phyloP scores from a whole-genome alignment of 37 sponge, comb jelly and placozoan genomes.

The Ianthella basta region DNA sequence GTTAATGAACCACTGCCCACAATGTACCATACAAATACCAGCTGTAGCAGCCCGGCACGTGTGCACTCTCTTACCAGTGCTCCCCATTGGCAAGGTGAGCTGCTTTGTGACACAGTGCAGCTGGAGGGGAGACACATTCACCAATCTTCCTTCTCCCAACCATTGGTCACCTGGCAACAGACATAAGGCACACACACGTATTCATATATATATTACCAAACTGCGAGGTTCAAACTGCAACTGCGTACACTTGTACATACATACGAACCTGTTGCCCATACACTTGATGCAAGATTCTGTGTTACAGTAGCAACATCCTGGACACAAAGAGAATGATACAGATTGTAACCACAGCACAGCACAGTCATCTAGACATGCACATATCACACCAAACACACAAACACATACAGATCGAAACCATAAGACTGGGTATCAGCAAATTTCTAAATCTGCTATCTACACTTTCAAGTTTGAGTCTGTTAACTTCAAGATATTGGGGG shows the following conservation, averaged over 20 bases:
- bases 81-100: conserved; percentile 49
- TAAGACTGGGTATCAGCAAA: too few species aligned
- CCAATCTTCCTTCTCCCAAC: conserved; percentile 42
- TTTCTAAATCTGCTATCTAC: too few species aligned
- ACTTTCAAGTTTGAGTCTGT: too few species aligned
- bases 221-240: too few species aligned
- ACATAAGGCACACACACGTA: background rate
- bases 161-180: conserved; percentile 42
- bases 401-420: too few species aligned
- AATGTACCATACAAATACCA: background rate
- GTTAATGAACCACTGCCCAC: background rate
- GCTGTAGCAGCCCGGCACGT: background rate
- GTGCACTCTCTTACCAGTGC: background rate
- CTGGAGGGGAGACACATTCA: conserved; percentile 65
- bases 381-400: background rate
- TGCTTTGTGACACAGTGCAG: conserved; percentile 65
- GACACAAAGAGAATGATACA: background rate
- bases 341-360: background rate
- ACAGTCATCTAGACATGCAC: background rate
- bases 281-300: background rate
- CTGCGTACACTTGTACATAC: background rate
- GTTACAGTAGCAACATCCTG: background rate
- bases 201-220: background rate
- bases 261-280: background rate
- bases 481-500: too few species aligned